Percentiles rank a stretch among this genome's conserved stretches.
These are phyloP conservation scores for Dendroctonus ponderosae DNA, from an alignment of 1,140 invertebrate genomes.

Conservation along the genomic window DNA sequence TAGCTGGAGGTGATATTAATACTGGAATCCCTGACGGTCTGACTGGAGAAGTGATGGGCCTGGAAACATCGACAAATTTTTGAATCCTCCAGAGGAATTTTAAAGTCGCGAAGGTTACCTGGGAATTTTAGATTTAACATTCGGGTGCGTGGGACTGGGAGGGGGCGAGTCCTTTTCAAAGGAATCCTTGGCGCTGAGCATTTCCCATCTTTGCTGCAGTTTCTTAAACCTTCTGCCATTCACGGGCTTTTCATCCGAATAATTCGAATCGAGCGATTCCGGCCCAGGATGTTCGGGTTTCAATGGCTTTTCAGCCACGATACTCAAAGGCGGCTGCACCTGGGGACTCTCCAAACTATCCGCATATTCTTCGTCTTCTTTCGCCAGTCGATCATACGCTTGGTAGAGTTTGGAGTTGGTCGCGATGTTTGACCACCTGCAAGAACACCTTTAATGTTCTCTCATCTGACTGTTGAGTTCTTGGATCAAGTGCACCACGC, in stretches of 20 bases:
- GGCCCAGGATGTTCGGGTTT: slow-evolving; percentile 38
- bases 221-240: slow-evolving; percentile 64
- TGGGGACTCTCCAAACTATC: slow-evolving; percentile 62
- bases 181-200: slow-evolving; percentile 60
- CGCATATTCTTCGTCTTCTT: slow-evolving; percentile 70
- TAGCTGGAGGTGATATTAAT: slow-evolving; percentile 36
- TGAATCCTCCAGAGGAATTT: background rate
- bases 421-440: slow-evolving; percentile 67
- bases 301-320: background rate
- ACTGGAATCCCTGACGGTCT: slow-evolving; percentile 53
- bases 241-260: slow-evolving; percentile 50
- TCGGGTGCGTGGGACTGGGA: slow-evolving; percentile 51
- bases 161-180: slow-evolving; percentile 50
- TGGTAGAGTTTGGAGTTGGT: slow-evolving; percentile 68
- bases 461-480: background rate
- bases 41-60: slow-evolving; percentile 62
- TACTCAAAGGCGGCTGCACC: background rate
- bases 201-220: slow-evolving; percentile 84
- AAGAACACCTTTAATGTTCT: background rate
- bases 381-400: slow-evolving; percentile 66
- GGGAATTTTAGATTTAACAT: slow-evolving; percentile 67
- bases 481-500: too few relatives aligned
- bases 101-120: slow-evolving; percentile 7
- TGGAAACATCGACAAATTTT: slow-evolving; percentile 8
- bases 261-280: slow-evolving; percentile 47